phyloP scores from a whole-genome alignment of 2,888 invertebrate genomes.

The Erebia epiphron region DNA sequence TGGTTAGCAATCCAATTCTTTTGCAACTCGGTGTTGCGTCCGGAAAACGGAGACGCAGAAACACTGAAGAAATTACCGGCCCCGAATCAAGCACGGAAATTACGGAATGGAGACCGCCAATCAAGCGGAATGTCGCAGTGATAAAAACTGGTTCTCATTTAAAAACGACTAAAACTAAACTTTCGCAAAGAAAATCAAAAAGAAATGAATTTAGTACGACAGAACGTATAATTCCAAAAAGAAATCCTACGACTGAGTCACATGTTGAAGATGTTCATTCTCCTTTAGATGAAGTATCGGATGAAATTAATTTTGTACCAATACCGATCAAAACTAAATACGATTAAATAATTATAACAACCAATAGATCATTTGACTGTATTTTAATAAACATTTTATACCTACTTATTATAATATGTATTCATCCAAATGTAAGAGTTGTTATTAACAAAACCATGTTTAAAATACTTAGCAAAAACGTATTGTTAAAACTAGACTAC shows the following conservation, averaged over 20 bases:
- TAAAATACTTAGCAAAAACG: background rate
- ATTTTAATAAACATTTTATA: slow-evolving; percentile 3
- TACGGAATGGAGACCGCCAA: slow-evolving; percentile 23
- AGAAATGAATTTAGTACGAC: slow-evolving; percentile 32
- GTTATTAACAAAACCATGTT: no score
- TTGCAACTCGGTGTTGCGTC: slow-evolving; percentile 90
- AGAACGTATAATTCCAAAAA: slow-evolving; percentile 33
- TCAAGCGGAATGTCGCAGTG: slow-evolving; percentile 10
- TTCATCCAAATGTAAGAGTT: background rate
- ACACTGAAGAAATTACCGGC: slow-evolving; percentile 57
- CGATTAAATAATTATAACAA: slow-evolving; percentile 30
- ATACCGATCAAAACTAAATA: slow-evolving; percentile 56
- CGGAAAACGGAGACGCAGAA: slow-evolving; percentile 82
- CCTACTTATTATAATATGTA: background rate
- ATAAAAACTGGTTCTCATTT: slow-evolving; percentile 9
- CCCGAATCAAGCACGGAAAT: slow-evolving; percentile 34
- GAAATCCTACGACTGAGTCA: slow-evolving; percentile 41
- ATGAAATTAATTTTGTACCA: slow-evolving; percentile 57
- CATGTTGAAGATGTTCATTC: slow-evolving; percentile 36
- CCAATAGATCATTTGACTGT: background rate
- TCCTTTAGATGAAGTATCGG: slow-evolving; percentile 42
- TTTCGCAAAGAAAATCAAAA: slow-evolving; percentile 23
- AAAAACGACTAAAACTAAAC: slow-evolving; percentile 11
- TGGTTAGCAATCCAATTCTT: slow-evolving; percentile 90
- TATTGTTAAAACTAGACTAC: background rate